phyloP scores from a whole-genome alignment of 2,797 vertebrate species.

The Coregonus suidteri region DNA sequence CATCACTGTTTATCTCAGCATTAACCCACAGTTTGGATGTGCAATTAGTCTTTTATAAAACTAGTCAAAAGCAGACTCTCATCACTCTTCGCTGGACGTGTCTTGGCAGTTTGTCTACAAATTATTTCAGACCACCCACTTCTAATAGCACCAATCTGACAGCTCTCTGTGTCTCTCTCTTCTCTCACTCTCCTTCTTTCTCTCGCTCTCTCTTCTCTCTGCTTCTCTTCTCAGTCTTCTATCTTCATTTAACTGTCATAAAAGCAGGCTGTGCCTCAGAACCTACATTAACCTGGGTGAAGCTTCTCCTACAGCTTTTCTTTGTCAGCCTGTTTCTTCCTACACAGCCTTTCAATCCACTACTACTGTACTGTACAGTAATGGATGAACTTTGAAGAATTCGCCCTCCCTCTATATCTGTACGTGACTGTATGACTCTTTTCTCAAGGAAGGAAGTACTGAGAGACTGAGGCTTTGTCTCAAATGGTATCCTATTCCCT shows the following conservation, averaged over 20 bases:
- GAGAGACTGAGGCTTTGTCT: too few relatives aligned
- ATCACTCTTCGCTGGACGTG: background rate
- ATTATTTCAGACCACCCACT: background rate
- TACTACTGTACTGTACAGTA: too few relatives aligned
- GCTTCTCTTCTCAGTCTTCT: background rate
- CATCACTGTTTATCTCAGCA: background rate
- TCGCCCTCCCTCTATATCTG: too few relatives aligned
- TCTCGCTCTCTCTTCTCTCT: background rate
- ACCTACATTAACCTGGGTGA: too few relatives aligned
- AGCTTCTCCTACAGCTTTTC: background rate
- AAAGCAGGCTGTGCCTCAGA: too few relatives aligned
- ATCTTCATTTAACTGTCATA: too few relatives aligned
- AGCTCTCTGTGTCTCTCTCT: background rate
- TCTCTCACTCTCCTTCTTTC: background rate
- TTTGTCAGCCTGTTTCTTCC: too few relatives aligned
- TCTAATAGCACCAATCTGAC: background rate
- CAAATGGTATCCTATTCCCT: too few relatives aligned
- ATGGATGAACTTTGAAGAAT: too few relatives aligned
- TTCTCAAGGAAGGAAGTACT: too few relatives aligned
- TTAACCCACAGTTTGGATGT: background rate
- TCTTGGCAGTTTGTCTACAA: background rate
- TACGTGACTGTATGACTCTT: too few relatives aligned
- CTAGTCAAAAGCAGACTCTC: background rate
- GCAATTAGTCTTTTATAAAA: slow-evolving; percentile 4
- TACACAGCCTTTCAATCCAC: too few relatives aligned